Base-by-base conservation (phyloP, 2,113 vertebrate species). In the Pseudorectes ferrugineus region DNA sequence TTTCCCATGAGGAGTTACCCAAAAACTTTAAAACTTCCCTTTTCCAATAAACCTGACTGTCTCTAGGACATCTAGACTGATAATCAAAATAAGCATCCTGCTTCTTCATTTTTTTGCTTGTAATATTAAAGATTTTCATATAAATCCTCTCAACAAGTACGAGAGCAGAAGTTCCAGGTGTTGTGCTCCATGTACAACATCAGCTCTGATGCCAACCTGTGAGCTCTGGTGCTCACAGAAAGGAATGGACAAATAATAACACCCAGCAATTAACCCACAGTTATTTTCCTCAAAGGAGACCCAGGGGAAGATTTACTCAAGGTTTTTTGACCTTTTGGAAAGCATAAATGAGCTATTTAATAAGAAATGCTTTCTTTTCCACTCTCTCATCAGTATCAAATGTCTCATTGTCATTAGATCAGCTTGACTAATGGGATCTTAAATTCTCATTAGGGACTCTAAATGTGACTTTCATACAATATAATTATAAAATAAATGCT, bases 381-480 rank as follows among this genome's bases (percentile, higher is more conserved):
- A 58, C 22, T 77, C 7, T 21, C 36, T 90, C 91, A 65, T 82
- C 70, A 25, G 57, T 84, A 80, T 93, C 70, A 74, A 81, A 88
- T 59, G 8, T 45, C 85, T 92, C 85, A 67, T 29, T 82, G 54
- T 83, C 77, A 77, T 90, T 92, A 83, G 45, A 88, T 84, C 73
- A 92, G 84, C 59, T 51, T 85, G 51, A 78, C 87, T 94, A 93
- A 96, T 87, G 31, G 13, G 28, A 87, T 55, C n/a, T 66, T 85
- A 71, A 81, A 87, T 81, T 52, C 77, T 75, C 68, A 89, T 85
- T 89, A 77, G 20, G 20, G 52, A 28, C 40, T 49, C 46, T 54
- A 92, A 63, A 86, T 86, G 76, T 70, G 85, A 71, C 78, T 92
- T 82, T 79, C 66, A 78, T 54, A 68, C 21, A 75, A 57, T 35